phyloP scores from a whole-genome alignment of 30 jellyfish, hydroid and myxozoan species.

The Aurelia coerulea region DNA sequence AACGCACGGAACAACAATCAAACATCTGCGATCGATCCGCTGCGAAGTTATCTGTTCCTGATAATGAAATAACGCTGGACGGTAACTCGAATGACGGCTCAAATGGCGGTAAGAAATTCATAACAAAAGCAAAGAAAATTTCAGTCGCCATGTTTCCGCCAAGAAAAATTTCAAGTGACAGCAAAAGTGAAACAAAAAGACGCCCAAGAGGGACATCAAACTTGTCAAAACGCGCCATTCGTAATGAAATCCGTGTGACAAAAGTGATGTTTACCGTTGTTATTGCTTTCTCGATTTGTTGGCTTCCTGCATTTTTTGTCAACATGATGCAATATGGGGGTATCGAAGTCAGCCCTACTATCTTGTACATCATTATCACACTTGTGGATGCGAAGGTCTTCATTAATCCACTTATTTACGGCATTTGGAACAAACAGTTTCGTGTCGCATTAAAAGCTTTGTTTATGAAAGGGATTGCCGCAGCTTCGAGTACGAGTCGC shows the following conservation, averaged over 20 bases:
- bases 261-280: conserved; percentile 78
- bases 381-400: conserved; percentile 79
- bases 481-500: conserved; percentile 25
- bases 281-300: conserved; percentile 71
- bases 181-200: not conserved
- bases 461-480: conserved; percentile 31
- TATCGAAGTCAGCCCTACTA: conserved; percentile 5
- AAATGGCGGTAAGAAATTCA: not conserved
- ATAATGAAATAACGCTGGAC: too few species aligned
- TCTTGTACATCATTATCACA: conserved; percentile 55
- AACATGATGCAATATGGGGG: conserved; percentile 45
- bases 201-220: not conserved
- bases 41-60: too few species aligned
- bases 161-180: not conserved
- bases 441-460: conserved; percentile 49
- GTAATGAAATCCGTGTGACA: conserved; percentile 78
- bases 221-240: conserved; percentile 22
- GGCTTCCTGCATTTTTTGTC: conserved; percentile 90
- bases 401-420: conserved; percentile 82
- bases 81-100: not conserved
- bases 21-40: too few species aligned
- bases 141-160: conserved; percentile 1
- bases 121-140: not conserved
- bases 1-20: not conserved
- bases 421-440: conserved; percentile 78